Base-by-base conservation (phyloP, 2,113 vertebrate species). In the Uria lomvia region DNA sequence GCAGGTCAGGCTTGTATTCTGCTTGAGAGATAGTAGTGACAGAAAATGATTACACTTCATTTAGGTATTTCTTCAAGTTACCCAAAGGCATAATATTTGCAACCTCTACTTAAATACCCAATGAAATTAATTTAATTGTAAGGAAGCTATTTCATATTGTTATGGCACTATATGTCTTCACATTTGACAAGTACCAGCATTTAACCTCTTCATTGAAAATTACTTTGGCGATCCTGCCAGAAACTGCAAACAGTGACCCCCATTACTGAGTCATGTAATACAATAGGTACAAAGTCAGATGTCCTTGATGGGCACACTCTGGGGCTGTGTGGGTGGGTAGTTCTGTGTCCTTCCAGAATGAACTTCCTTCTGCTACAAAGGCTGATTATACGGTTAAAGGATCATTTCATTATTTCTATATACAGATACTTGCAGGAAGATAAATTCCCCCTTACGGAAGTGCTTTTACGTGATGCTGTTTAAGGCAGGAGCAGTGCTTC, bases 71-170 rank as follows among this genome's bases (percentile, higher is more conserved):
- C 75, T 91, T 88, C 40, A 88, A 90, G 67, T 86, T 95, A 90
- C 55, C 75, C 72, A 77, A 83, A 92, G 88, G 88, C 72, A 75
- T 86, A 77, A 80, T 92, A 96, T 91, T 95, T 97, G 86, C 84
- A 94, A 78, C 60, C 34, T 71, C 76, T 68, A 77, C 68, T 86
- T 80, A 84, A 96, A 96, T 62, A 84, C 55, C 68, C 7, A 42
- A 84, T 52, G 38, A 88, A 97, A 78, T 66, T 65, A 84, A 93
- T 97, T 90, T 97, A 96, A 83, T 96, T 94, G 87, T 95, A 94
- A 96, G 98, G 98, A 98, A 98, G 98, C 98, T 97, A 98, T 98
- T 98, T 98, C 62, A 50, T 96, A 95, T 98, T 98, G 90, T 98
- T 97, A 74, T 18, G 21, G 94, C 97, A 92, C 65, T 86, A 36